Evolutionary conservation across 2,888 invertebrate genomes (phyloP).

Genomic region (Oxystoma pomonae): DNA sequence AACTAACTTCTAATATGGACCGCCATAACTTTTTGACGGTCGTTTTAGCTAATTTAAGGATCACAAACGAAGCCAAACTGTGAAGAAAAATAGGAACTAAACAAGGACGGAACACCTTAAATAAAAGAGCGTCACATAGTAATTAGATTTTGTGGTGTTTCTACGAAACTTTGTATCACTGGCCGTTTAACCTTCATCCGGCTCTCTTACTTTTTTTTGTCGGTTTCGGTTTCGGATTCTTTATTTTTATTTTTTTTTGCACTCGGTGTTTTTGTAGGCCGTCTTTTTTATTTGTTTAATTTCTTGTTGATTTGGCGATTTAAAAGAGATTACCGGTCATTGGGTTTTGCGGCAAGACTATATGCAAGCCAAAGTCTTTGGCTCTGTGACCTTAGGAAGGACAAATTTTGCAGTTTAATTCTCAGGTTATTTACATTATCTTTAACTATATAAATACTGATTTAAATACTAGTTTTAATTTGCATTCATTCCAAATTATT

Average conservation of each 20-base stretch:
- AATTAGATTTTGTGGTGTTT: constrained; percentile 43
- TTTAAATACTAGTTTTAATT: too few relatives aligned
- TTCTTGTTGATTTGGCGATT: neutral
- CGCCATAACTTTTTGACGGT: neutral
- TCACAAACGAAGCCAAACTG: neutral
- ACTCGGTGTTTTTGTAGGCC: neutral
- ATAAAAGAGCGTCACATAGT: constrained; percentile 39
- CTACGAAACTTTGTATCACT: constrained; percentile 43
- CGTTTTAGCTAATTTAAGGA: neutral
- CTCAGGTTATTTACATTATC: too few relatives aligned
- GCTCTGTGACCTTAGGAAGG: neutral
- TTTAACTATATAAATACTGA: too few relatives aligned
- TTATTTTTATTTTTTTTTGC: constrained; percentile 10
- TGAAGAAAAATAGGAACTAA: neutral
- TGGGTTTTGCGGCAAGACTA: neutral
- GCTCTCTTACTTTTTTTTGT: constrained; percentile 31
- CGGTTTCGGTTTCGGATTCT: constrained; percentile 35
- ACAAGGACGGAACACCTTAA: neutral
- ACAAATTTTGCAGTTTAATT: neutral
- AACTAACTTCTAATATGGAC: neutral
- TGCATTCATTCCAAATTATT: too few relatives aligned
- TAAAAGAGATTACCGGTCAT: neutral
- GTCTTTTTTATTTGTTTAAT: neutral
- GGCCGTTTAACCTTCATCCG: constrained; percentile 41
- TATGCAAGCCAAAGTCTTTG: neutral